Evolutionary conservation across 2,888 invertebrate species (phyloP).

Genomic region (Polymixis flavicincta): DNA sequence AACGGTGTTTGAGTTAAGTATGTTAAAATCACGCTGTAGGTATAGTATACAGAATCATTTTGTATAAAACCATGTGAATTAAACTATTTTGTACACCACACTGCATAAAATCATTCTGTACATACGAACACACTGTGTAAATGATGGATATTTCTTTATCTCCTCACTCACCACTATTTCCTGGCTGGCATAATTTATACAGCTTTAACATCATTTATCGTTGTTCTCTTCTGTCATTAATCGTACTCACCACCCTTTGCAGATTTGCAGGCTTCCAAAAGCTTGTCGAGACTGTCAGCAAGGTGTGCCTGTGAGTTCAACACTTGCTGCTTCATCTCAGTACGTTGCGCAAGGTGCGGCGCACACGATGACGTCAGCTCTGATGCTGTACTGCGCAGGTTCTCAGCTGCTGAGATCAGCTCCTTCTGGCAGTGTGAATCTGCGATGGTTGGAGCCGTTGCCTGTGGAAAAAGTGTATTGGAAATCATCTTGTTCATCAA

Average conservation of each 20-base stretch:
- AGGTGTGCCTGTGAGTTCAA: slow-evolving; percentile 37
- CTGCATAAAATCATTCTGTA: neutral
- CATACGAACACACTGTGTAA: neutral
- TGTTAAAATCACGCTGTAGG: neutral
- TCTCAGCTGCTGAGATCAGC: slow-evolving; percentile 64
- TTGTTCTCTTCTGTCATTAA: too few species aligned
- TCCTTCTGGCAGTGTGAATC: slow-evolving; percentile 67
- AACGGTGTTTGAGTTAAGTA: neutral
- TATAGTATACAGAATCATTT: neutral
- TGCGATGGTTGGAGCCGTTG: slow-evolving; percentile 69
- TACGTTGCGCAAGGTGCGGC: slow-evolving; percentile 53
- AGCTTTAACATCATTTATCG: too few species aligned
- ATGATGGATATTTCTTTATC: neutral
- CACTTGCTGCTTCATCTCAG: slow-evolving; percentile 27
- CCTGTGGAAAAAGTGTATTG: slow-evolving; percentile 48
- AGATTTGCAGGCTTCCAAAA: slow-evolving; percentile 55
- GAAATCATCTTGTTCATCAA: neutral
- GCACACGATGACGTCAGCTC: slow-evolving; percentile 58
- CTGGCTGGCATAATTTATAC: slow-evolving; percentile 24
- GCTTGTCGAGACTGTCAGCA: slow-evolving; percentile 60
- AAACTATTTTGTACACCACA: neutral
- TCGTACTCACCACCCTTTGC: too few species aligned
- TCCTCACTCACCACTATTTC: slow-evolving; percentile 22
- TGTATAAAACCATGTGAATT: neutral
- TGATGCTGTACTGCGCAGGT: slow-evolving; percentile 60